A percentile compares a stretch with the other conserved stretches of the same genome.
Evolutionary conservation across 2,113 vertebrate species (phyloP).

Genomic region (Fukomys damarensis): DNA sequence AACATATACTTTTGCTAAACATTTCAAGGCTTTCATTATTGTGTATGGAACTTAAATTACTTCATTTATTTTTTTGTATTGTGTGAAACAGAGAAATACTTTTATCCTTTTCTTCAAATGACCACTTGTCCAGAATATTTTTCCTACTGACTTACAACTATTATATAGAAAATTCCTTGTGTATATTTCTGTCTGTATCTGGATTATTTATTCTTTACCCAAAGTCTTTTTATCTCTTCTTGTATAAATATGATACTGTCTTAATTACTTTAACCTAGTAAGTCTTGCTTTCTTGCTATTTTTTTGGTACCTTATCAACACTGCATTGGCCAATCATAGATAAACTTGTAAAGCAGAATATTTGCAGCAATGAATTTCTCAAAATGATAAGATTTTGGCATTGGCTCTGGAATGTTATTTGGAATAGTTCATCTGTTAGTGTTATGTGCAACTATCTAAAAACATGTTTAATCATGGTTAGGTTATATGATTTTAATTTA

Average conservation of each 20-base stretch:
- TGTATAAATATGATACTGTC: background rate
- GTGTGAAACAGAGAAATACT: background rate
- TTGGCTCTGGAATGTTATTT: conserved; percentile 56
- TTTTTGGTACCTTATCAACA: background rate
- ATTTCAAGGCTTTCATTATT: background rate
- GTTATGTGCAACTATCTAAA: conserved; percentile 49
- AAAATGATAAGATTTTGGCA: conserved; percentile 56
- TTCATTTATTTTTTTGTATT: background rate
- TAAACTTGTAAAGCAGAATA: conserved; percentile 41
- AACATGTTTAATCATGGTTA: conserved; percentile 55
- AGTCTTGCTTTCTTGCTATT: background rate
- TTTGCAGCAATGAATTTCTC: conserved; percentile 45
- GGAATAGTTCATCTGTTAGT: conserved; percentile 49
- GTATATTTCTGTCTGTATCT: conserved; percentile 17
- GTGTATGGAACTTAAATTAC: background rate
- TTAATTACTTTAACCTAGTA: background rate
- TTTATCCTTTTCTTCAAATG: background rate
- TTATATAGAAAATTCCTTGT: background rate
- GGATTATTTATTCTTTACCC: conserved; percentile 8
- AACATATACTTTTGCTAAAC: background rate
- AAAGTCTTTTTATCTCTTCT: conserved; percentile 6
- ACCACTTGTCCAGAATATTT: background rate
- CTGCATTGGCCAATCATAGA: background rate
- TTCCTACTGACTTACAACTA: background rate
- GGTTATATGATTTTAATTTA: conserved; percentile 26